Evolutionary conservation across 2,113 vertebrate species (phyloP).

Genomic region (Sus scrofa): DNA sequence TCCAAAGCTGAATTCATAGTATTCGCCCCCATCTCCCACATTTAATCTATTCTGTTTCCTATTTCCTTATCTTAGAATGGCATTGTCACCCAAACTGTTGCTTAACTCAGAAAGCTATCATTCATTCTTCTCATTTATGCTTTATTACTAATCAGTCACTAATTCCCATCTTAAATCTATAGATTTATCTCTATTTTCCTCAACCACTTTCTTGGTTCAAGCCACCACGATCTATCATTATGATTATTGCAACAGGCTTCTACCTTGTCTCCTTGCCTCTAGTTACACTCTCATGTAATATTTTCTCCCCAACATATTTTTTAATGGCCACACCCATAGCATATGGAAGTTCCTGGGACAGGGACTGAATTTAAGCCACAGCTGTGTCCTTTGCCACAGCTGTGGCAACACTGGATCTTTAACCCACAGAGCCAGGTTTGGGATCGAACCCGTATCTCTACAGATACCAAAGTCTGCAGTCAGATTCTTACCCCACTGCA

Average conservation of each 20-base stretch:
- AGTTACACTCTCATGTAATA: neutral
- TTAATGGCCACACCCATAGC: too few relatives aligned
- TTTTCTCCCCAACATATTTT: neutral
- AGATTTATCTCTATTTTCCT: neutral
- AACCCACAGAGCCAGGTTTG: too few relatives aligned
- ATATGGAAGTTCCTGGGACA: too few relatives aligned
- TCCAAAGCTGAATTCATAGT: neutral
- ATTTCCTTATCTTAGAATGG: constrained; percentile 33
- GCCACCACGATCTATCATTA: neutral
- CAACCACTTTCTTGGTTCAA: neutral
- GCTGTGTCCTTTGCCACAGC: too few relatives aligned
- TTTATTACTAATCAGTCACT: neutral
- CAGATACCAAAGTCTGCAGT: too few relatives aligned
- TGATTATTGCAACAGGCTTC: neutral
- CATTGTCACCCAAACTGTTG: neutral
- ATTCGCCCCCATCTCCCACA: neutral
- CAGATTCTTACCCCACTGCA: too few relatives aligned
- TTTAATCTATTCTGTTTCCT: neutral
- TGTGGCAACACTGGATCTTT: too few relatives aligned
- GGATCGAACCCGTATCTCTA: too few relatives aligned
- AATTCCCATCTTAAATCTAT: neutral
- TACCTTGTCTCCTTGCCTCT: neutral
- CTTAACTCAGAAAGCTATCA: neutral
- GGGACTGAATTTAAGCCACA: too few relatives aligned
- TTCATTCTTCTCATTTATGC: neutral